Conservation (phyloP, 2,113 vertebrate species). For the Tetrao urogallus region DNA sequence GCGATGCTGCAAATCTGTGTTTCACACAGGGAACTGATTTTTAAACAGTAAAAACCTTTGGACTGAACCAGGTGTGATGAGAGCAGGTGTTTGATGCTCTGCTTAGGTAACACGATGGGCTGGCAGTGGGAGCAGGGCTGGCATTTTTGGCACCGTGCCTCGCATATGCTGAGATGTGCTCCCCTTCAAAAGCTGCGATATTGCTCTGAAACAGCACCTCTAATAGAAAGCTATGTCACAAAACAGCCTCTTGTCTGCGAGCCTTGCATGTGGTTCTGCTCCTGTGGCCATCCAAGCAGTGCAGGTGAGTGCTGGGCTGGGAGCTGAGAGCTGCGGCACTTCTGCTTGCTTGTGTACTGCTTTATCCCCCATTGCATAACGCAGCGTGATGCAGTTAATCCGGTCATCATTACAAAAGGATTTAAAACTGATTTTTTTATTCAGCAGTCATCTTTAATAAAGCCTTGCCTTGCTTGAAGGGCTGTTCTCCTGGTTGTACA, state of each 20-base stretch:
- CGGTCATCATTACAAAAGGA: neutral
- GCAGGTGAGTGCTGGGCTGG: neutral
- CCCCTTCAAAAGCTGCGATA: neutral
- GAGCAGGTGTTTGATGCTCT: neutral
- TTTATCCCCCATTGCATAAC: slow-evolving; percentile 33
- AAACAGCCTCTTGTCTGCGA: neutral
- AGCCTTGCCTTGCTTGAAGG: neutral
- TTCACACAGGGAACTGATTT: neutral
- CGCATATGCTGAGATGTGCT: neutral
- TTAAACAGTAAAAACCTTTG: too few relatives aligned
- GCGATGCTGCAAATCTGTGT: neutral
- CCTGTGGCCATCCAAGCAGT: neutral
- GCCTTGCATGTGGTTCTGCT: neutral
- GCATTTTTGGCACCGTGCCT: neutral
- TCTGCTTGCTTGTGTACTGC: neutral
- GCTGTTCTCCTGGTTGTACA: neutral
- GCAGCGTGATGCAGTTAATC: neutral
- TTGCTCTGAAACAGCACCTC: neutral
- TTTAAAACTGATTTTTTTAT: slow-evolving; percentile 37
- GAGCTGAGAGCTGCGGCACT: neutral
- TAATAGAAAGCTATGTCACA: fast-evolving
- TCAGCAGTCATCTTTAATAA: slow-evolving; percentile 27
- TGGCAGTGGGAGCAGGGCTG: neutral
- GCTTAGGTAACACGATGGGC: neutral
- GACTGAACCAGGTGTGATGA: neutral